A percentile compares a stretch with the other conserved stretches of the same genome.
Conservation (phyloP, 1,140 invertebrate genomes). For the Laodelphax striatellus region DNA sequence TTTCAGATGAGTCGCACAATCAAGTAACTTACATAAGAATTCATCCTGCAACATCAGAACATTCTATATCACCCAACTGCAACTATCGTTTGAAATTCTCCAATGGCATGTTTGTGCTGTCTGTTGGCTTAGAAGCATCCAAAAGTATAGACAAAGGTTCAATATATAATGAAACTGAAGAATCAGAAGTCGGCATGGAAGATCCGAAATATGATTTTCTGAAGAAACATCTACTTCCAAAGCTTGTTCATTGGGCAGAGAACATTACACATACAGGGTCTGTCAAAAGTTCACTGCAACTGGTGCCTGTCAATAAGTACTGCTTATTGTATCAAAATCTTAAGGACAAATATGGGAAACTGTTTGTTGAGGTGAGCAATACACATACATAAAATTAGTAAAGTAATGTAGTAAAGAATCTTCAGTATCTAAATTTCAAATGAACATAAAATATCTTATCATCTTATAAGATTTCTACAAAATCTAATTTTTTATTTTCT, state of each 20-base stretch:
- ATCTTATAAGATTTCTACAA: too few species aligned
- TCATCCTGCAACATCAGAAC: neutral
- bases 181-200: neutral
- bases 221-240: conserved; percentile 35
- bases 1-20: neutral
- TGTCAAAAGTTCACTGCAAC: conserved; percentile 47
- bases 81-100: too few species aligned
- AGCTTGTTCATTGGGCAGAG: conserved; percentile 54
- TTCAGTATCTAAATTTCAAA: neutral
- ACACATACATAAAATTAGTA: too few species aligned
- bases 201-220: neutral
- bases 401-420: neutral
- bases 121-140: too few species aligned
- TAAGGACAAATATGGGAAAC: conserved; percentile 66
- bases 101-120: too few species aligned
- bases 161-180: neutral
- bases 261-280: conserved; percentile 24
- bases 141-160: too few species aligned
- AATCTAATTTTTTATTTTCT: too few species aligned
- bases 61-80: too few species aligned
- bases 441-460: too few species aligned
- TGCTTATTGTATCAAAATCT: conserved; percentile 56
- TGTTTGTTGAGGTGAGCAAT: conserved; percentile 49
- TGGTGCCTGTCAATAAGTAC: conserved; percentile 59
- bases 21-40: neutral